These are phyloP conservation scores for Petromus typicus DNA, from an alignment of 2,113 vertebrate genomes.

Conservation along the genomic window DNA sequence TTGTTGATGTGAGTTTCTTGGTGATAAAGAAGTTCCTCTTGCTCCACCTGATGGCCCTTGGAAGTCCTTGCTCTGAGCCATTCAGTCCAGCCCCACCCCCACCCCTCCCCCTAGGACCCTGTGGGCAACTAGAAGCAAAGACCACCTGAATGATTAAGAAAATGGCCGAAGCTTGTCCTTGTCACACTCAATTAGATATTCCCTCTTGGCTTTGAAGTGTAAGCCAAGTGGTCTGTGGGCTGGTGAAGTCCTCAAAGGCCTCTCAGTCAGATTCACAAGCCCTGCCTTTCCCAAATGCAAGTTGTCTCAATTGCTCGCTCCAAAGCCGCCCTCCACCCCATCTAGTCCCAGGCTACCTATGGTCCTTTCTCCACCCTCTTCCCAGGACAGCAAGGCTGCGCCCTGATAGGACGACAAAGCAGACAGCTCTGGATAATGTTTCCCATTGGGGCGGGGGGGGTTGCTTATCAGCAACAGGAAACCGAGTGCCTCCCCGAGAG, in stretches of 20 bases:
- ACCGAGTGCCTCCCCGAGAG: slow-evolving; percentile 49
- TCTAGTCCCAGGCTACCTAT: background rate
- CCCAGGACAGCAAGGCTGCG: slow-evolving; percentile 2
- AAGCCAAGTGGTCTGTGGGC: slow-evolving; percentile 47
- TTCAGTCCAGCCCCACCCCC: background rate
- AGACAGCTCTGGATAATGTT: slow-evolving; percentile 36
- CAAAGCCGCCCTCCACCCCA: background rate
- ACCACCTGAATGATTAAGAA: slow-evolving; percentile 14
- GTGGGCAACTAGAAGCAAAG: background rate
- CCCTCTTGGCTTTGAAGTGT: slow-evolving; percentile 56
- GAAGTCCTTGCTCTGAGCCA: slow-evolving; percentile 52
- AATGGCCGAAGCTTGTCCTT: slow-evolving; percentile 17
- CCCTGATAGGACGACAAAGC: background rate
- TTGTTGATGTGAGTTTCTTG: slow-evolving; percentile 59
- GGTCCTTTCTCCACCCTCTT: slow-evolving; percentile 12
- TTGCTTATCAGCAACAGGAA: slow-evolving; percentile 61
- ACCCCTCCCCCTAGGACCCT: background rate
- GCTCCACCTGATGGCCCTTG: slow-evolving; percentile 62
- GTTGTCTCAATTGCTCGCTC: background rate
- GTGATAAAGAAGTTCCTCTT: slow-evolving; percentile 71
- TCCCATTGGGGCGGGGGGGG: background rate
- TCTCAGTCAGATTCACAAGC: slow-evolving; percentile 49
- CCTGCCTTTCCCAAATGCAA: slow-evolving; percentile 11
- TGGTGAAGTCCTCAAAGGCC: slow-evolving; percentile 30
- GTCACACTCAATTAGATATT: slow-evolving; percentile 19